These are phyloP conservation scores for Leucoma salicis DNA, from an alignment of 2,888 invertebrate genomes.

Conservation along the genomic window DNA sequence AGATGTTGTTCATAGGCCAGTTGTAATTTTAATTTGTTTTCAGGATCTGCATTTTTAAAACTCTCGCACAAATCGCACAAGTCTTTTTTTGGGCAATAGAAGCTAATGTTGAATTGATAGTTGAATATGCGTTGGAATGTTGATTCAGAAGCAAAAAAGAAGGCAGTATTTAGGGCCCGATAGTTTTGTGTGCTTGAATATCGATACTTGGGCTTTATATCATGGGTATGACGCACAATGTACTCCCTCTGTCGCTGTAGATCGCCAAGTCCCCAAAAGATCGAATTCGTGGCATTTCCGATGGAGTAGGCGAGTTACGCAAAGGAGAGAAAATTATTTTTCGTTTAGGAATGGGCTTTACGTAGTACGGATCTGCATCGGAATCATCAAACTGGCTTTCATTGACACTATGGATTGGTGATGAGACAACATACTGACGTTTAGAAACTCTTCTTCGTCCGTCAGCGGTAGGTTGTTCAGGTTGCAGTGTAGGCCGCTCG, in stretches of 20 bases:
- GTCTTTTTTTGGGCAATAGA: constrained; percentile 26
- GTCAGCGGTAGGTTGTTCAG: constrained; percentile 1
- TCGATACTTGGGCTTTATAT: constrained; percentile 2
- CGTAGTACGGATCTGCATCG: constrained; percentile 13
- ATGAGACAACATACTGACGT: too few relatives aligned
- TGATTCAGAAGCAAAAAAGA: constrained; percentile 1
- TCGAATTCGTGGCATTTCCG: constrained; percentile 7
- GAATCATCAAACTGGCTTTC: constrained; percentile 5
- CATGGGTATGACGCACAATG: neutral
- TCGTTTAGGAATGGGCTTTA: constrained; percentile 5
- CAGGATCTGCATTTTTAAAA: constrained; percentile 16
- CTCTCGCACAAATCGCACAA: constrained; percentile 27
- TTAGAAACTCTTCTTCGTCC: constrained; percentile 3
- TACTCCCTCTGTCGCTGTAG: neutral
- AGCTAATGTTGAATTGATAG: neutral
- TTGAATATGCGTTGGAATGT: constrained; percentile 1
- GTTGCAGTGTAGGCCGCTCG: neutral
- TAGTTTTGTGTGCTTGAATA: constrained; percentile 1
- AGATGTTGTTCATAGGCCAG: neutral
- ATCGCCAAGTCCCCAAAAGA: neutral
- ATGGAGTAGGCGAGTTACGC: constrained; percentile 7
- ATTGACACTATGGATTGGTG: too few relatives aligned
- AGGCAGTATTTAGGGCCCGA: neutral
- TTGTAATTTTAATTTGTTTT: neutral
- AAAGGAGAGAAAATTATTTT: constrained; percentile 11